Evolutionary conservation across 2,888 invertebrate genomes (phyloP).

Genomic region (Prosapia bicincta): DNA sequence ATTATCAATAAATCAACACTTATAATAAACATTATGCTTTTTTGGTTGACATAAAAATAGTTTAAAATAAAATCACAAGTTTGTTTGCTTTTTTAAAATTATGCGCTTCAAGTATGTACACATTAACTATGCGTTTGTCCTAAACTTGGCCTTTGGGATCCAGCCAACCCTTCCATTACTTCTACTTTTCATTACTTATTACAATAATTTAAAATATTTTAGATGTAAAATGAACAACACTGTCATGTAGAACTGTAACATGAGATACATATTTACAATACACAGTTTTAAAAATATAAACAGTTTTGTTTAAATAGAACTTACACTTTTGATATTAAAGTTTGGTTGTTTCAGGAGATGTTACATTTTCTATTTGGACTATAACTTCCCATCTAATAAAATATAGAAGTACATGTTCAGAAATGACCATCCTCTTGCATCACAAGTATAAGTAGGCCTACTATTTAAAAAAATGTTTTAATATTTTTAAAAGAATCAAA

Average conservation of each 20-base stretch:
- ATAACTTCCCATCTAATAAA: no score
- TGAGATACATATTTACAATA: background rate
- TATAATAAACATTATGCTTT: background rate
- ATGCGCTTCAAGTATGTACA: background rate
- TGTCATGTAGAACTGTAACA: background rate
- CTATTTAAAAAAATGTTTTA: no score
- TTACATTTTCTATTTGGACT: no score
- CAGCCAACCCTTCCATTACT: background rate
- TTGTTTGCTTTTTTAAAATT: background rate
- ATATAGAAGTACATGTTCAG: no score
- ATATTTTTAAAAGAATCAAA: no score
- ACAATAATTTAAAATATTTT: background rate
- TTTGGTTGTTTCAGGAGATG: no score
- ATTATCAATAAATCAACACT: background rate
- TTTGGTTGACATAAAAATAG: slow-evolving; percentile 2
- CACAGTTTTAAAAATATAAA: no score
- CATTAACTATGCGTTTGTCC: background rate
- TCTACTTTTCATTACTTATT: background rate
- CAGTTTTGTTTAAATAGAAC: background rate
- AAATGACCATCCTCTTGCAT: no score
- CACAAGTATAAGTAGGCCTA: no score
- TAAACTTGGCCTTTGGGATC: background rate
- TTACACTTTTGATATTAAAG: background rate
- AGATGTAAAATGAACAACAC: background rate
- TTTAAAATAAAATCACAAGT: background rate